These are phyloP conservation scores for Drosophila planitibia DNA, from an alignment of 2,888 invertebrate species.

Conservation along the genomic window DNA sequence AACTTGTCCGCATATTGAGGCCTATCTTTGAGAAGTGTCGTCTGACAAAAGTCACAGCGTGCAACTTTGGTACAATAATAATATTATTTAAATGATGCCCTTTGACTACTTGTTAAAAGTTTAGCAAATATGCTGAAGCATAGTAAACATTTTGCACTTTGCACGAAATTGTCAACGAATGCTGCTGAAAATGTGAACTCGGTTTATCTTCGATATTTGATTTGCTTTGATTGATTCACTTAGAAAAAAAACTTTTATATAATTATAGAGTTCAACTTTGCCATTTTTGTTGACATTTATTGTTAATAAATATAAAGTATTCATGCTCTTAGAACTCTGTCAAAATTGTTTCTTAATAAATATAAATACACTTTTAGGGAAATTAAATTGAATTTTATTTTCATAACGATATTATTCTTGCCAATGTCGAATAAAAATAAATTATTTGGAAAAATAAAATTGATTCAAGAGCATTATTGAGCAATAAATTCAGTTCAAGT, in stretches of 20 bases:
- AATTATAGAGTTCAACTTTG: background rate
- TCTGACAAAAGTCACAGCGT: constrained; percentile 2
- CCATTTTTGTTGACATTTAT: too few species aligned
- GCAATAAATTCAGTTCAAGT: background rate
- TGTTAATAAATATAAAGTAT: too few species aligned
- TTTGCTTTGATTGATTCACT: background rate
- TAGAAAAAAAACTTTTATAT: background rate
- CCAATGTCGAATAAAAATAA: background rate
- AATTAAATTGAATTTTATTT: background rate
- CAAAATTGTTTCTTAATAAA: background rate
- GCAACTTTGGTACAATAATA: constrained; percentile 14
- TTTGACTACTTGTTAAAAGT: constrained; percentile 7
- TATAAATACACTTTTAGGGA: background rate
- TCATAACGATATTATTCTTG: background rate
- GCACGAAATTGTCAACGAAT: background rate
- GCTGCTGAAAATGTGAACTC: background rate
- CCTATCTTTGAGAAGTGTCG: constrained; percentile 23
- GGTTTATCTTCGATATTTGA: background rate
- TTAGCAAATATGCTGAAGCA: background rate
- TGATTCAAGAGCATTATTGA: background rate
- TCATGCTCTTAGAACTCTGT: too few species aligned
- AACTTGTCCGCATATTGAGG: constrained; percentile 21
- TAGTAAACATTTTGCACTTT: background rate
- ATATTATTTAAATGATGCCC: constrained; percentile 12
- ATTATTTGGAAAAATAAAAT: background rate